Conservation (phyloP, 2,797 vertebrate species). For the Lepus townsendii region DNA sequence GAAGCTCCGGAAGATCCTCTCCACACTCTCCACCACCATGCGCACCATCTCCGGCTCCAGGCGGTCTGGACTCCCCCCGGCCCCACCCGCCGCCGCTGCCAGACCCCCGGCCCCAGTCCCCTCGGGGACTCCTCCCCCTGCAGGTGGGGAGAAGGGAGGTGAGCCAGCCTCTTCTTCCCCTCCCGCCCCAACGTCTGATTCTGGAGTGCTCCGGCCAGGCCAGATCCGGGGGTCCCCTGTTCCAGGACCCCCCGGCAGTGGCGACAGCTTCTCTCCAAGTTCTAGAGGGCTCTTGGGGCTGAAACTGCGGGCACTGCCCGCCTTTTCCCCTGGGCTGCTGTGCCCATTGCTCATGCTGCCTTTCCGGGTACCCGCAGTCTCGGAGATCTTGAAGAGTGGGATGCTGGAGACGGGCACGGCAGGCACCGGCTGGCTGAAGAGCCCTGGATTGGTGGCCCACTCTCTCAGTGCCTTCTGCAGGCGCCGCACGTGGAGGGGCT, state of each 20-base stretch:
- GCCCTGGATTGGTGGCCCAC: conserved; percentile 96
- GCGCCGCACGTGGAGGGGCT: conserved; percentile 97
- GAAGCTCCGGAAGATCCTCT: conserved; percentile 93
- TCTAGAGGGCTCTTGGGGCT: conserved; percentile 95
- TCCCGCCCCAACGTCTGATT: conserved; percentile 92
- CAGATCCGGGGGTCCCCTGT: conserved; percentile 88
- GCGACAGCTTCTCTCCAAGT: conserved; percentile 93
- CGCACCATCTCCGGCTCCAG: conserved; percentile 93
- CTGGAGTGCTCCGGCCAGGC: conserved; percentile 94
- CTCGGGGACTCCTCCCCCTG: conserved; percentile 79
- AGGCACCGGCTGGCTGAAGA: conserved; percentile 96
- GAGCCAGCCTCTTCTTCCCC: conserved; percentile 91
- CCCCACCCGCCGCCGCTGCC: conserved; percentile 89
- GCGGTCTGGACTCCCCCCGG: conserved; percentile 85
- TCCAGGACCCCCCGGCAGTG: conserved; percentile 86
- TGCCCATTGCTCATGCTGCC: conserved; percentile 94
- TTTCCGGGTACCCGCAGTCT: conserved; percentile 92
- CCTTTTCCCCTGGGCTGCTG: conserved; percentile 91
- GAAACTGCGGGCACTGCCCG: conserved; percentile 89
- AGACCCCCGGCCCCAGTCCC: conserved; percentile 77
- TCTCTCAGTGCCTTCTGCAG: conserved; percentile 98
- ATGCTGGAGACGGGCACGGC: conserved; percentile 93
- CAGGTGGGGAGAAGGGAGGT: conserved; percentile 88
- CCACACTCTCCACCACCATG: conserved; percentile 95
- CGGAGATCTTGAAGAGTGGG: conserved; percentile 95